Evolutionary conservation across 2,888 invertebrate genomes (phyloP), one percentile per base, ranked within the genome.

Genomic region (Meganola albula): DNA sequence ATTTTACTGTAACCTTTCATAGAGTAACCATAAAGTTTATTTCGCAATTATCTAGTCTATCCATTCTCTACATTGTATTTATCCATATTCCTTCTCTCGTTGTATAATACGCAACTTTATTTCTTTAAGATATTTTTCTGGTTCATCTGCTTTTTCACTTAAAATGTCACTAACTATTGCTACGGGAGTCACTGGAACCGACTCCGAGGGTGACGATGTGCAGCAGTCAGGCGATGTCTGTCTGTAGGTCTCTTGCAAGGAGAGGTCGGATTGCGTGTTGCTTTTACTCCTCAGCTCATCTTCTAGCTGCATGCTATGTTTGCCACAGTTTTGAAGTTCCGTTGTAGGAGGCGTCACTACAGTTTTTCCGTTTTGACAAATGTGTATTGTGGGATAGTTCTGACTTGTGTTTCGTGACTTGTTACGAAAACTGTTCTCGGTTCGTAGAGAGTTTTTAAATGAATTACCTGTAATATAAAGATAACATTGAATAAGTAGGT

Each of bases 111-210:
- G 45, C 25, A 57, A 36, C 33, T 53, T 54, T 12, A 70, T 50
- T 43, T 74, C 72, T 44, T 58, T 57, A 34, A 69, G 58, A 45
- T 86, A 84, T 4, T 64, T 58, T 2, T 74, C 70, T n/a, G 86
- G 65, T 45, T 85, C 85, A 31, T 84, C 85, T 37, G 74, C 74
- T 24, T 77, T 83, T 10, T 82, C 78, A 39, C 66, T 73, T 25
- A 78, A 51, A 40, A 78, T 80, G 44, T 70, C 36, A 20, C 12
- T 43, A 12, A 27, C 11, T 25, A 36, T 16, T 11, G 34, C 27
- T n/a, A 45, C 40, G 8, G 52, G 34, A 5, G 37, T 47, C 1
- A 44, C 27, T n/a, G 31, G 20, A 10, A 48, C 30, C 1, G 28
- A 35, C 6, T 28, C 48, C 3, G 42, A 40, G 9, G 52, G 52